Evolutionary conservation across 2,888 invertebrate species (phyloP), one percentile per base, ranked within the genome.

Genomic region (Tetheella fluctuosa): DNA sequence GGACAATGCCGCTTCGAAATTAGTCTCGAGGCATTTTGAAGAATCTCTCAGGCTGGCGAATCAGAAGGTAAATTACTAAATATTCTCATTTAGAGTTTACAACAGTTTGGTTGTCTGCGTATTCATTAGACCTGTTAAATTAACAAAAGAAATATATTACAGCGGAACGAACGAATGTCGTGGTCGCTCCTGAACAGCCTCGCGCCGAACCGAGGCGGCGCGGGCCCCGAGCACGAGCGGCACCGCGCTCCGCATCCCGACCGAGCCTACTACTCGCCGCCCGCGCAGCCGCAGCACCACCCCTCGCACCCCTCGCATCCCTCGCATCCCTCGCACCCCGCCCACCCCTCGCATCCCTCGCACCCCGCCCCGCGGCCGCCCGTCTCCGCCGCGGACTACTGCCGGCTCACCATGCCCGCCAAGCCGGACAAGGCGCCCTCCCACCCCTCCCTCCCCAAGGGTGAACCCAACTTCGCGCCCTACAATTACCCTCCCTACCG

Each of bases 21-120:
- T 96, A 68, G 96, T 98, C 63, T 95, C 97, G 77, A 96, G 97
- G 89, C 98, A 98, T 91, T 98, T 98, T 89, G 97, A 97, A 82
- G 97, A 97, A 93, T 97, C 97, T 68, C 94, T 98, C 65, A 94
- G 96, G 83, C 93, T 96, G 67, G 96, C 96, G 54, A 95, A 96
- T 81, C 96, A 96, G 91, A 96, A 96, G 95, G 96, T 96, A 25
- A 25, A 25, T 4, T 25, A 4, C 3, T 25, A 25, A 25, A 2
- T 25, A n/a, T n/a, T n/a, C n/a, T 25, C 6, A 25, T 25, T 25
- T 13, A 34, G 8, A n/a, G n/a, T n/a, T n/a, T n/a, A n/a, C n/a
- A n/a, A n/a, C n/a, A n/a, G n/a, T n/a, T n/a, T n/a, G n/a, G n/a
- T n/a, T n/a, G n/a, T n/a, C n/a, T n/a, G n/a, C n/a, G n/a, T n/a